phyloP scores from a whole-genome alignment of 2,888 invertebrate species.

The Cyrtodaria siliqua region DNA sequence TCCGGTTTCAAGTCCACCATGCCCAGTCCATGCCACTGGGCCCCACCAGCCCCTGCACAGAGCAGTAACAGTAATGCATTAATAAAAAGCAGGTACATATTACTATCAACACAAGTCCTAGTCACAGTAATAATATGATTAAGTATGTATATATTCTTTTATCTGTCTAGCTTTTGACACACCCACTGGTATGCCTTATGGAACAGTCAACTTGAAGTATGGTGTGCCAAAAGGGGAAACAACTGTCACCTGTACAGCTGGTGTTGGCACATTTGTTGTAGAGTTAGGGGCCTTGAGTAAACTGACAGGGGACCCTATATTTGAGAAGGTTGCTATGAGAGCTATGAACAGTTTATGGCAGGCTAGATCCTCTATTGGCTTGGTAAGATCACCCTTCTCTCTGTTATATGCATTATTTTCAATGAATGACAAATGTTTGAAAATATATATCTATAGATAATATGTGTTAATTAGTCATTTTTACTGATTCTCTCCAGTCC shows the following conservation, averaged over 20 bases:
- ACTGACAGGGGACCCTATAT: constrained; percentile 94
- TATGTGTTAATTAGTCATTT: no score
- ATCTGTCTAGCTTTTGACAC: constrained; percentile 86
- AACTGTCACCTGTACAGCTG: constrained; percentile 98
- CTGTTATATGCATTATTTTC: no score
- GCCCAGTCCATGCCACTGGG: no score
- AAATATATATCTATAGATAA: no score
- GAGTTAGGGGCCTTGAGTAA: constrained; percentile 98
- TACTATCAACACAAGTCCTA: no score
- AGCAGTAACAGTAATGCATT: no score
- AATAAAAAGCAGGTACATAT: no score
- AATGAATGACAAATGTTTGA: neutral
- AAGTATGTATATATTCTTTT: neutral
- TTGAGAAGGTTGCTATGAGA: constrained; percentile 96
- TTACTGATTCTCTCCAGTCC: no score
- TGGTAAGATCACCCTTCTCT: constrained; percentile 83
- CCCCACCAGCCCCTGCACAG: no score
- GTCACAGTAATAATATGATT: no score
- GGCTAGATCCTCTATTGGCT: constrained; percentile 92
- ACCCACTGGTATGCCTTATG: constrained; percentile 97
- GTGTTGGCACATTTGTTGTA: constrained; percentile 98
- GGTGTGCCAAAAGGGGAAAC: constrained; percentile 98
- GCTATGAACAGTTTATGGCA: constrained; percentile 96
- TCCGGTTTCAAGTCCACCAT: no score
- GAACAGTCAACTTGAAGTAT: constrained; percentile 96